Evolutionary conservation across 2,888 invertebrate species (phyloP), one percentile per base, ranked within the genome.

Genomic region (Mystacides longicornis): DNA sequence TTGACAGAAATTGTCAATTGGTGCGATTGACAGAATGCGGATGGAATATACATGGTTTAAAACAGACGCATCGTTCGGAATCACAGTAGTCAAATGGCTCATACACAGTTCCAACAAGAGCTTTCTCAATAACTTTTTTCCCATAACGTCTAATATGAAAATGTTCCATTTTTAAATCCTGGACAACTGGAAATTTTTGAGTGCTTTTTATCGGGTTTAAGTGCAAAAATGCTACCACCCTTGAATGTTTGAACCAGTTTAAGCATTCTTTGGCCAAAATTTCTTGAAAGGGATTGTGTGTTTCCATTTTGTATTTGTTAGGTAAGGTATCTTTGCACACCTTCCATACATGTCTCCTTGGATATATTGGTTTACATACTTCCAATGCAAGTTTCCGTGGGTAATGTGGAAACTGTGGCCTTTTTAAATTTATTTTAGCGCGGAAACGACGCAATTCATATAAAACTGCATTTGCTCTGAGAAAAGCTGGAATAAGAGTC

Each of bases 381-480:
- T 81, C 81, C 47, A 86, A 68, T 43, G 86, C 75, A 62, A 80
- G 76, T 18, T 85, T 85, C 61, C 84, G 80, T 62, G 81, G 80
- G 66, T 81, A 88, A 68, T 87, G 87, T 1, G 87, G 84, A 50
- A 80, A 72, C 65, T 78, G 79, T 1, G 91, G 91, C 61, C 75
- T 81, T 68, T 87, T 85, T 43, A 91, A 81, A 65, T 91, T 90
- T 51, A 90, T 86, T 73, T 89, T 87, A 2, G 85, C 83, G 20
- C 86, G 78, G 67, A 80, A 87, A 62, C 90, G 76, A 66, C 82
- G 82, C 4, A 81, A 76, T 64, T 84, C 70, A 16, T 77, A 59
- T n/a, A 79, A 66, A 1, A 78, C 74, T 2, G 69, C 61, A 51
- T 71, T 70, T 16, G 70, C 64, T 60, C 70, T 69, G 56, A 80